Conservation (phyloP, 1,140 invertebrate genomes). For the Drosophila punjabiensis region DNA sequence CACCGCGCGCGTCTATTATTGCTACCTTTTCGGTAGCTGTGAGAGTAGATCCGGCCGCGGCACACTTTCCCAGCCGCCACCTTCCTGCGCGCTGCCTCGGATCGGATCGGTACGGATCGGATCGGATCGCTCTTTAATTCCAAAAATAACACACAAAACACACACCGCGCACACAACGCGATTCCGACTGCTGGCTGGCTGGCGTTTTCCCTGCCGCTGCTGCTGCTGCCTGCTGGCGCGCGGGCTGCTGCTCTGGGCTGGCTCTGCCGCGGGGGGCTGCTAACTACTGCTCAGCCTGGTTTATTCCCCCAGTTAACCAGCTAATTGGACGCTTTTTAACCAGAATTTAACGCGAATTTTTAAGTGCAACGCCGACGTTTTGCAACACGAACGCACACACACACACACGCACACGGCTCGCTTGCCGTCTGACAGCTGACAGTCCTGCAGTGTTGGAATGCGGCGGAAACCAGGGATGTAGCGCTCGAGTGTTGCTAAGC, state of each 20-base stretch:
- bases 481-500: slow-evolving; percentile 58
- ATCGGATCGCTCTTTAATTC: slow-evolving; percentile 25
- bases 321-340: slow-evolving; percentile 18
- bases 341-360: slow-evolving; percentile 47
- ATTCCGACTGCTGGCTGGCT: slow-evolving; percentile 11
- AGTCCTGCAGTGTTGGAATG: slow-evolving; percentile 62
- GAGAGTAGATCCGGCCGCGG: slow-evolving; percentile 57
- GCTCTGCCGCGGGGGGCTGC: slow-evolving; percentile 22
- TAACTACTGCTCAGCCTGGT: slow-evolving; percentile 4
- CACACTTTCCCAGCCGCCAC: slow-evolving; percentile 60
- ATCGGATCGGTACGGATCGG: slow-evolving; percentile 26
- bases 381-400: slow-evolving; percentile 44
- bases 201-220: slow-evolving; percentile 12
- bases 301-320: background rate
- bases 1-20: slow-evolving; percentile 83
- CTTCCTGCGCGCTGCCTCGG: slow-evolving; percentile 28
- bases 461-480: slow-evolving; percentile 39
- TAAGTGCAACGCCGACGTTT: slow-evolving; percentile 49
- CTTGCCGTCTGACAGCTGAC: slow-evolving; percentile 69
- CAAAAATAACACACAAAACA: slow-evolving; percentile 65
- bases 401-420: slow-evolving; percentile 49
- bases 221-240: background rate
- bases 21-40: slow-evolving; percentile 40
- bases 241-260: slow-evolving; percentile 6
- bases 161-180: slow-evolving; percentile 49